phyloP scores from a whole-genome alignment of 1,140 invertebrate genomes.

The Cherax quadricarinatus region DNA sequence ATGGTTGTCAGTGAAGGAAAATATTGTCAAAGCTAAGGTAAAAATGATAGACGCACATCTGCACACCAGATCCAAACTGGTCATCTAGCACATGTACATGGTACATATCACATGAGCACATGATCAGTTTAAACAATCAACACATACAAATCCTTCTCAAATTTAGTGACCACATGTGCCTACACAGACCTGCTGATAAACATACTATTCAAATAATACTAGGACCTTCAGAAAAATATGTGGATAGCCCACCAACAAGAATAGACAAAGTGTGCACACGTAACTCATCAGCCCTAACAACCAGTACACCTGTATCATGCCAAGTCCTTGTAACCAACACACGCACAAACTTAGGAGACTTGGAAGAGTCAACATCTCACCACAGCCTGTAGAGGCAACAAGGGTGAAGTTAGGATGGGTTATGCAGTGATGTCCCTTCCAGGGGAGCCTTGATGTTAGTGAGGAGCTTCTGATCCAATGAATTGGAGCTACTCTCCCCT shows the following conservation, averaged over 20 bases:
- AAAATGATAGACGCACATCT: constrained; percentile 14
- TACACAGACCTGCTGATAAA: background rate
- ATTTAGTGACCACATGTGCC: background rate
- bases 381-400: background rate
- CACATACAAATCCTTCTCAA: constrained; percentile 6
- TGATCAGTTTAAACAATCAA: background rate
- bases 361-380: constrained; percentile 2
- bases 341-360: background rate
- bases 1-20: constrained; percentile 9
- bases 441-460: too few species aligned
- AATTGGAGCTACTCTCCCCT: too few species aligned
- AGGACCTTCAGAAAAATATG: background rate
- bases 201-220: background rate
- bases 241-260: background rate
- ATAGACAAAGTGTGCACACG: background rate
- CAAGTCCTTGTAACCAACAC: background rate
- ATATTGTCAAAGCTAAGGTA: constrained; percentile 38
- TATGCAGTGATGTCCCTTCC: background rate
- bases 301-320: background rate
- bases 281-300: background rate
- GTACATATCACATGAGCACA: background rate
- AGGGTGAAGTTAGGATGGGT: background rate
- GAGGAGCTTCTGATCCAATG: too few species aligned
- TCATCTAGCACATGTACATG: background rate
- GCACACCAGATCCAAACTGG: background rate